Evolutionary conservation across 2,113 vertebrate genomes (phyloP).

Genomic region (Actenoides lindsayi): DNA sequence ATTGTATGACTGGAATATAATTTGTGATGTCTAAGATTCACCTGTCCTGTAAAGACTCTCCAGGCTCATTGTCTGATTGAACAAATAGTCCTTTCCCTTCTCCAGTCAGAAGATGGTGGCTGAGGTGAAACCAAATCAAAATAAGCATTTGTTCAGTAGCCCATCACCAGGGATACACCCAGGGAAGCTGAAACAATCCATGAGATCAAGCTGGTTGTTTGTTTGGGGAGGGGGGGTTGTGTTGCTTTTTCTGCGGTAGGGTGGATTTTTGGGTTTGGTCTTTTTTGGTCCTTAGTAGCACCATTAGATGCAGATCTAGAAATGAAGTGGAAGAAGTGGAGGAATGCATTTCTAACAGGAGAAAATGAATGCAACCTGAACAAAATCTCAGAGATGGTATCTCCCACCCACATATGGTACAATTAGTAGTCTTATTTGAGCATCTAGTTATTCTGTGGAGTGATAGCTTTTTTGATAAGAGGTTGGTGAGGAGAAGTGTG

Average conservation of each 20-base stretch:
- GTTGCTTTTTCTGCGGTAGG: not conserved
- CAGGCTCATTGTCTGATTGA: not conserved
- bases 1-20: not conserved
- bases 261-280: not conserved
- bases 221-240: not conserved
- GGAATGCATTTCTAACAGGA: slow-evolving; percentile 6
- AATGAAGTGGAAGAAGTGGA: slow-evolving; percentile 14
- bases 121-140: not conserved
- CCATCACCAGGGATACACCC: not conserved
- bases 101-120: not conserved
- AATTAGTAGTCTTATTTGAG: slow-evolving; percentile 9
- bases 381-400: slow-evolving; percentile 2
- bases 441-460: not conserved
- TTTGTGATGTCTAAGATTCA: not conserved
- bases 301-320: slow-evolving; percentile 3
- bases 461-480: slow-evolving; percentile 18
- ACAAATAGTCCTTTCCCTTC: not conserved
- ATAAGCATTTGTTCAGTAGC: not conserved
- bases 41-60: not conserved
- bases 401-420: not conserved
- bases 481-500: not conserved
- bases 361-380: not conserved
- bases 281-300: not conserved
- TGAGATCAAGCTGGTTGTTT: not conserved
- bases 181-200: not conserved